Conservation (phyloP, 2,113 vertebrate genomes). For the Atherinomorus stipes region DNA sequence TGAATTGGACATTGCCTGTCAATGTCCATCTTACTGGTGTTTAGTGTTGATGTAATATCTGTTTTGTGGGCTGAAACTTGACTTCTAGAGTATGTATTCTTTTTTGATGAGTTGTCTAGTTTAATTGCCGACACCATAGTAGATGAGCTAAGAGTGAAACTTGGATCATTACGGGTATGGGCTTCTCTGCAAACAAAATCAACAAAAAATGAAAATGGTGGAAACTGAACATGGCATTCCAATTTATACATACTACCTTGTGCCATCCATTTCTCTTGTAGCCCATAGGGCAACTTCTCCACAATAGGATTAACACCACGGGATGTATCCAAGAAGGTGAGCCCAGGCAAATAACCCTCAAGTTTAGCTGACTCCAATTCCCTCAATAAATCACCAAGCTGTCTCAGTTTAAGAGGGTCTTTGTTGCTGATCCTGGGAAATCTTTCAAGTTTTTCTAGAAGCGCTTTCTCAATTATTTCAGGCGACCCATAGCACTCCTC, state of each 20-base stretch:
- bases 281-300: background rate
- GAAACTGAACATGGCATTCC: background rate
- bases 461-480: background rate
- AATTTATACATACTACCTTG: background rate
- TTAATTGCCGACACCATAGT: background rate
- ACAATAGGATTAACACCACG: background rate
- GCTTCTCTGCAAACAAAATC: constrained; percentile 2
- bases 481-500: background rate
- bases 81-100: rapidly evolving
- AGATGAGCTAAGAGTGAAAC: background rate
- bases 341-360: background rate
- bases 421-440: background rate
- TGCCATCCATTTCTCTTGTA: background rate
- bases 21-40: background rate
- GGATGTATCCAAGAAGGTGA: background rate
- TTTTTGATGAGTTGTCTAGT: background rate
- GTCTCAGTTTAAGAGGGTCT: background rate
- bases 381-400: background rate
- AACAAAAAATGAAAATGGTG: background rate
- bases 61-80: background rate
- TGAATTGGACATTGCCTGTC: background rate
- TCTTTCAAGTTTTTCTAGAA: background rate
- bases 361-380: background rate
- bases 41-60: background rate
- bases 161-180: background rate